Evolutionary conservation across 1,140 invertebrate species (phyloP).

Genomic region (Dufourea novaeangliae): DNA sequence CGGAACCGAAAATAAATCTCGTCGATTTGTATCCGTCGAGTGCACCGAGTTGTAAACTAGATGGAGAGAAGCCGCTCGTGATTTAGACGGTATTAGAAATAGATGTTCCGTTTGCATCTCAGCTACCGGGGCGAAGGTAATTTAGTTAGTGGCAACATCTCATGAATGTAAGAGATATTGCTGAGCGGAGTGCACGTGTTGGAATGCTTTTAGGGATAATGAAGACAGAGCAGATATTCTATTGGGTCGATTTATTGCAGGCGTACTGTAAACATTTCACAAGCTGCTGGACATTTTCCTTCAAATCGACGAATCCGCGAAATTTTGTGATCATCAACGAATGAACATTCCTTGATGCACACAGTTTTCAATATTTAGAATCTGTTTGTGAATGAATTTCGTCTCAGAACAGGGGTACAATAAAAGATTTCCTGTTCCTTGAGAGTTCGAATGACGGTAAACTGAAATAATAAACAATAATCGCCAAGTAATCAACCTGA

Average conservation of each 20-base stretch:
- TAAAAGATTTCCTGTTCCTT: too few relatives aligned
- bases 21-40: slow-evolving; percentile 19
- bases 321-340: neutral
- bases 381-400: too few relatives aligned
- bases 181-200: slow-evolving; percentile 24
- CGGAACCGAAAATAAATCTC: slow-evolving; percentile 8
- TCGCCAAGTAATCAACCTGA: too few relatives aligned
- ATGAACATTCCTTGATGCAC: too few relatives aligned
- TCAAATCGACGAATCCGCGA: neutral
- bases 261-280: neutral
- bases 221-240: slow-evolving; percentile 40
- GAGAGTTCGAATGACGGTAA: too few relatives aligned
- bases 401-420: too few relatives aligned
- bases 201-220: slow-evolving; percentile 55
- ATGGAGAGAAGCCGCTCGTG: neutral
- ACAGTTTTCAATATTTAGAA: too few relatives aligned
- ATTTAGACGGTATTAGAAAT: slow-evolving; percentile 49
- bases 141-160: slow-evolving; percentile 56
- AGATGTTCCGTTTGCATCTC: slow-evolving; percentile 35
- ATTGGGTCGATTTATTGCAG: slow-evolving; percentile 6
- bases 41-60: neutral
- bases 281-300: neutral
- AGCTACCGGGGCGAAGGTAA: slow-evolving; percentile 24
- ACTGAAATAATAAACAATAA: too few relatives aligned
- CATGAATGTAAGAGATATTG: slow-evolving; percentile 52